These are phyloP conservation scores for Beroe forskalii DNA, from an alignment of 37 sponge, comb jelly and placozoan species.

Conservation along the genomic window DNA sequence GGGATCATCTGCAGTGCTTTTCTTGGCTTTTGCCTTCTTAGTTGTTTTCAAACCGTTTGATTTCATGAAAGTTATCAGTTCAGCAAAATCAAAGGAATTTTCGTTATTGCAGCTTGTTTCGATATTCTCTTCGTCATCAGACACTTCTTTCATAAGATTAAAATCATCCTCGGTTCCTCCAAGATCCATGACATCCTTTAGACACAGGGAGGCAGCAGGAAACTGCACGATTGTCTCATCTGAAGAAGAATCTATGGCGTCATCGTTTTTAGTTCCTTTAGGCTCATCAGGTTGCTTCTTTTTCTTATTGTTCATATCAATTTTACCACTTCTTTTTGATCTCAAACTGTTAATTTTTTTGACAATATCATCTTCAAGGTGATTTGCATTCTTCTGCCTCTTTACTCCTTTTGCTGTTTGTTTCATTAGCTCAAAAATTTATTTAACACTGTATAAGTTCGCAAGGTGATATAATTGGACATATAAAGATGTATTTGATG, in stretches of 20 bases:
- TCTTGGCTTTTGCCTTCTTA: slow-evolving; percentile 16
- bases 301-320: not conserved
- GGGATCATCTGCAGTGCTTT: not conserved
- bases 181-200: slow-evolving; percentile 54
- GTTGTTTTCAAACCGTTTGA: slow-evolving; percentile 12
- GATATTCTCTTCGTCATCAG: slow-evolving; percentile 8
- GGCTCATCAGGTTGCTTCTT: not conserved
- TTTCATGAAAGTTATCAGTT: slow-evolving; percentile 46
- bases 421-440: not conserved
- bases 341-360: not conserved
- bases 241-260: not conserved
- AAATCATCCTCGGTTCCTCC: slow-evolving; percentile 50
- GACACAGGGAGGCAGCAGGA: not conserved
- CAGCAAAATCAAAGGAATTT: not conserved
- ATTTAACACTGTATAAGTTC: too few species aligned
- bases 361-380: not conserved
- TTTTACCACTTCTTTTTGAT: not conserved
- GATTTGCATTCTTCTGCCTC: not conserved
- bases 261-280: not conserved
- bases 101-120: not conserved
- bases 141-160: slow-evolving; percentile 21
- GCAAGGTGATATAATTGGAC: too few species aligned
- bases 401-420: not conserved
- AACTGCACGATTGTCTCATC: not conserved
- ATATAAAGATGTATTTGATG: too few species aligned